These are phyloP conservation scores for Oncorhynchus tshawytscha DNA, from an alignment of 2,113 vertebrate genomes.

Conservation along the genomic window DNA sequence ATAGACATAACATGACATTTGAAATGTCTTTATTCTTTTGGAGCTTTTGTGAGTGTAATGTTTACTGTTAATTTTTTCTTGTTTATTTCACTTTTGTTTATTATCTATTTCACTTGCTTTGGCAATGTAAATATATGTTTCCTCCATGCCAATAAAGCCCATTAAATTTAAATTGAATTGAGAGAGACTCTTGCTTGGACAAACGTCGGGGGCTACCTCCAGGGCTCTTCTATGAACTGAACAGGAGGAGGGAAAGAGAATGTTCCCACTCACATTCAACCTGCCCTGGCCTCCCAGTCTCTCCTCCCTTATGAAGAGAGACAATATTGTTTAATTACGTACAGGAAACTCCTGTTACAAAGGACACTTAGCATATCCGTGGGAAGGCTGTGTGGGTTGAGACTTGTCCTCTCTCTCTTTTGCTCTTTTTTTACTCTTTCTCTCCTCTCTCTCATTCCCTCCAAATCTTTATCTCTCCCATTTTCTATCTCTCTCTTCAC, in stretches of 20 bases:
- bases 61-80: too few relatives aligned
- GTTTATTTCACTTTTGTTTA: too few relatives aligned
- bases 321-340: conserved; percentile 69
- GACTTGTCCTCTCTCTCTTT: conserved; percentile 23
- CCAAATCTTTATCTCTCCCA: not conserved
- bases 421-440: not conserved
- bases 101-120: too few relatives aligned
- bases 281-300: conserved; percentile 27
- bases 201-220: conserved; percentile 49
- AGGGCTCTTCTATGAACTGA: conserved; percentile 54
- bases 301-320: conserved; percentile 47
- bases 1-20: too few relatives aligned
- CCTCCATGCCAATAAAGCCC: too few relatives aligned
- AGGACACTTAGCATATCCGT: conserved; percentile 61
- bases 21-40: too few relatives aligned
- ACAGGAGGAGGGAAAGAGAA: conserved; percentile 17
- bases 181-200: conserved; percentile 54
- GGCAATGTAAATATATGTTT: too few relatives aligned
- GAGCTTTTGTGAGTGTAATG: too few relatives aligned
- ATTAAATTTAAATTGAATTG: too few relatives aligned
- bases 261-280: conserved; percentile 23
- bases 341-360: conserved; percentile 76
- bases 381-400: conserved; percentile 47
- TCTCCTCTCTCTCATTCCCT: not conserved
- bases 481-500: not conserved